Conservation (phyloP, 2,797 vertebrate species). For the Sphenodon punctatus region DNA sequence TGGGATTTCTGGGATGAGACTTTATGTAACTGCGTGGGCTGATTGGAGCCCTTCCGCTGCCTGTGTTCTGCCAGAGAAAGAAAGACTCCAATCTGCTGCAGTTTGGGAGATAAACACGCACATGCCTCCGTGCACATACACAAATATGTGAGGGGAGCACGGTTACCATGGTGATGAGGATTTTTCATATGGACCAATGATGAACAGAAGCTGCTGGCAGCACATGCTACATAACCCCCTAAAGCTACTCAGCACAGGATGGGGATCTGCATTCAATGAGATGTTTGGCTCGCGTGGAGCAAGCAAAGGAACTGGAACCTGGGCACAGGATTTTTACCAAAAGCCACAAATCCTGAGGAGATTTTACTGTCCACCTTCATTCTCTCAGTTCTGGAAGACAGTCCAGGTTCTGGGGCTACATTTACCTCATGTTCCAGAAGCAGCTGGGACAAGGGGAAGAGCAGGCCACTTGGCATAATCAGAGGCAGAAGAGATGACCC, state of each 20-base stretch:
- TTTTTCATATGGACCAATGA: background rate
- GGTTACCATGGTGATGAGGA: background rate
- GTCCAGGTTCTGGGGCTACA: background rate
- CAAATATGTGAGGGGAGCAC: background rate
- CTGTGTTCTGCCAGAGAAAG: conserved; percentile 24
- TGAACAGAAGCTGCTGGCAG: background rate
- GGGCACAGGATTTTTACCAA: background rate
- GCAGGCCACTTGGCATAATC: background rate
- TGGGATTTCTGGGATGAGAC: conserved; percentile 12
- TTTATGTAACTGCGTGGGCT: conserved; percentile 16
- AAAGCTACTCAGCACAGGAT: background rate
- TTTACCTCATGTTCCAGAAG: background rate
- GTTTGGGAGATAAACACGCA: conserved; percentile 13
- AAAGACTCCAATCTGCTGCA: conserved; percentile 47
- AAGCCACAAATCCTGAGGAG: background rate
- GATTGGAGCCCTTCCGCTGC: conserved; percentile 46
- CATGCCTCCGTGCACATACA: background rate
- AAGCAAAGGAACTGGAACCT: background rate
- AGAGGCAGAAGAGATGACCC: background rate
- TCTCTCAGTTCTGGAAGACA: background rate
- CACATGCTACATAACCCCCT: background rate
- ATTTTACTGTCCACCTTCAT: background rate
- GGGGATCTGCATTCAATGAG: background rate
- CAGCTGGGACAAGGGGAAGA: background rate
- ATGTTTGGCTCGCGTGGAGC: no score